Evolutionary conservation across 2,113 vertebrate species (phyloP).

Genomic region (Mionectes macconnelli): DNA sequence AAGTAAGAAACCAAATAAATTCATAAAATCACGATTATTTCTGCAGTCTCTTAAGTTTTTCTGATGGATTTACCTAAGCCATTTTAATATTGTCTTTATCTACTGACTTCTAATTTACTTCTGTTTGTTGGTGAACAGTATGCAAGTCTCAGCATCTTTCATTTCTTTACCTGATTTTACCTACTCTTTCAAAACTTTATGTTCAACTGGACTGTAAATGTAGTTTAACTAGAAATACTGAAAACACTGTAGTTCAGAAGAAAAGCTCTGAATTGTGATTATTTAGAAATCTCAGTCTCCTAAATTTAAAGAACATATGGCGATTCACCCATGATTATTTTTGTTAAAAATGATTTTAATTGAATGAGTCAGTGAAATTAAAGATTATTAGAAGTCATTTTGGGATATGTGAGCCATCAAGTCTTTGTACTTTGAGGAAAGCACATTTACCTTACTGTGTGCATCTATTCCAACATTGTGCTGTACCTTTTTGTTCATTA

Average conservation of each 20-base stretch:
- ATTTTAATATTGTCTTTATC: background rate
- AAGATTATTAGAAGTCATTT: background rate
- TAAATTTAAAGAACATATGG: slow-evolving; percentile 25
- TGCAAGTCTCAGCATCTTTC: background rate
- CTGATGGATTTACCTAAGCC: background rate
- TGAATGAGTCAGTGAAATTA: slow-evolving; percentile 34
- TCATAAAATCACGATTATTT: background rate
- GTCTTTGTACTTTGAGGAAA: background rate
- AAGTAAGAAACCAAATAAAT: background rate
- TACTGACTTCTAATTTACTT: background rate
- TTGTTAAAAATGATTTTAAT: slow-evolving; percentile 33
- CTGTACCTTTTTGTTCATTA: background rate
- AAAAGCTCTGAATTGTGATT: background rate
- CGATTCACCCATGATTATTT: slow-evolving; percentile 9
- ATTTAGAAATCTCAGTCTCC: slow-evolving; percentile 1
- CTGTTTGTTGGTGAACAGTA: background rate
- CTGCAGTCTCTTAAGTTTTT: background rate
- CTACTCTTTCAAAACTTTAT: background rate
- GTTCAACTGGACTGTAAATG: background rate
- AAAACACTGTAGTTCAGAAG: background rate
- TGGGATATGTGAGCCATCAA: background rate
- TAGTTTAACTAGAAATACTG: background rate
- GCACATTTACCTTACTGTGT: background rate
- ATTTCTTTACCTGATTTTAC: background rate
- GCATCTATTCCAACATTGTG: background rate